Base-by-base conservation (phyloP, 30 jellyfish, hydroid and myxozoan genomes). In the Aurelia coerulea region DNA sequence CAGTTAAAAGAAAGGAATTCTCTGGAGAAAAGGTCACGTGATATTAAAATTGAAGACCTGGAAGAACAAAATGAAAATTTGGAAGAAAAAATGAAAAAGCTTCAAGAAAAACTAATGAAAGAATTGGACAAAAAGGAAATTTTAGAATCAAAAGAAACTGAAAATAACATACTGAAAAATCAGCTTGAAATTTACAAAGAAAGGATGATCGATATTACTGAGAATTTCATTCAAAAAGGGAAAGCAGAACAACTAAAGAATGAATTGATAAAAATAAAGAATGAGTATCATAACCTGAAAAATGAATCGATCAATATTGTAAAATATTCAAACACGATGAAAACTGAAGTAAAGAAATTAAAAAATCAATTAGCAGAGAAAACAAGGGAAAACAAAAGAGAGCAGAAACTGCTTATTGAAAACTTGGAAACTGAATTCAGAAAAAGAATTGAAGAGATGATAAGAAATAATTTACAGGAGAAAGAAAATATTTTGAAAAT, bases 371-470 rank as follows among this genome's bases (percentile, higher is more conserved):
- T 73, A 1, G 86, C 76, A 12, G 91, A 88, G 31, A 62, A 58
- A 49, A 88, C 73, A 54, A 78, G 69, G 13, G 96, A 86, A 23
- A 16, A 79, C 67, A 76, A 81, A 65, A 68, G 83, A 66, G 97
- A 88, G 64, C 80, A 88, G 66, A 89, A 88, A 42, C 37, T 76
- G 18, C 74, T 95, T 80, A 49, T 95, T 35, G 83, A 62, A 51
- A 95, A 81, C 33, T 69, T 74, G 34, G 99, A 95, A 68, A 80
- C 81, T 2, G 98, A 90, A 41, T 81, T 81, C 19, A 81, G 89
- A 67, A 46, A 46, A 46, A 46, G 56, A 46, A 46, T 46, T 1
- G 98, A 90, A 53, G 99, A 95, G 51, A 58, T 86, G 66, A 68
- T 74, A 34, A 90, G 62, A 78, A 39, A 64, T 3, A 64, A 62